Base-by-base conservation (phyloP, 2,797 vertebrate genomes). In the Nothura maculosa region DNA sequence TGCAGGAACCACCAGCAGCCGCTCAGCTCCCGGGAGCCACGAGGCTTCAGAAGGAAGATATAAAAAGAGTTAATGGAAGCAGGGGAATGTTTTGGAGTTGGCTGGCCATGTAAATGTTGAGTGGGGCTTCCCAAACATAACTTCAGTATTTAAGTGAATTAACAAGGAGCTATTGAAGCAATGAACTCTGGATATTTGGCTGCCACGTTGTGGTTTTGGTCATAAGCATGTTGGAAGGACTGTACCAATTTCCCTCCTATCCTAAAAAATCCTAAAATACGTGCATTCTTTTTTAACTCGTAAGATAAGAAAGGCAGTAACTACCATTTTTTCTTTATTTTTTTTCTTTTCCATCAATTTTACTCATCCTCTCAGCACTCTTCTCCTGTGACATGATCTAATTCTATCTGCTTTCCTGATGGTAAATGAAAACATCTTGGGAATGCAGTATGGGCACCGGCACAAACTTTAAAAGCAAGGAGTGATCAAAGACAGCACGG, bases 41-140 rank as follows among this genome's bases (percentile, higher is more conserved):
- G 91, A 90, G 77, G 93, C 80, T 94, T 91, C 11, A 4, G 79
- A 74, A 91, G 89, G 91, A 96, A 96, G 63, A 95, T 86, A 93
- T 94, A 95, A 96, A 96, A 96, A 79, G 77, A 96, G 76, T 95
- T 96, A 96, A 96, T 95, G 84, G 95, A 93, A 90, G 87, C 87
- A 92, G 40, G 67, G 96, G 91, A n/a, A 92, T 17, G 3, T 89
- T 95, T 94, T 83, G 86, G 77, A 94, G 64, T 91, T 48, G 86
- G 67, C 10, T 92, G 45, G 85, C 87, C 93, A 82, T 91, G 95
- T 96, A 95, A 94, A 92, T 91, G 92, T 90, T 90, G 91, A 93
- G 87, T 91, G 78, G 83, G 92, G 64, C 91, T 94, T 95, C 92
- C 74, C 93, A 79, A 94, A 95, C 89, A 91, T 80, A 94, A 95